These are phyloP conservation scores for Lasioglossum lativentre DNA, from an alignment of 2,888 invertebrate genomes.

Conservation along the genomic window DNA sequence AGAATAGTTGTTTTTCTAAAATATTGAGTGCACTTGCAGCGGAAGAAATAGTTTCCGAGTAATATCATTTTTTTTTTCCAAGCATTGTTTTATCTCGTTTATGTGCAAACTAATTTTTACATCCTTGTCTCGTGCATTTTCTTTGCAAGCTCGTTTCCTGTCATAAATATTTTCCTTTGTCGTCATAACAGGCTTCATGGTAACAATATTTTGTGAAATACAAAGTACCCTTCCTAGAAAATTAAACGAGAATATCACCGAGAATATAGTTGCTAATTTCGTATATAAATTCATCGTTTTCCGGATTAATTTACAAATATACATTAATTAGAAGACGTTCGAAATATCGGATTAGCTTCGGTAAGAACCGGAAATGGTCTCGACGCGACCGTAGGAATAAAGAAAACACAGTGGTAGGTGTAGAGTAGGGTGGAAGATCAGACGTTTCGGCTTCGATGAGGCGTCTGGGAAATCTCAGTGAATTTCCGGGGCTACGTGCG, in stretches of 20 bases:
- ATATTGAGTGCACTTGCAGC: neutral
- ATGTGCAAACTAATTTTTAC: neutral
- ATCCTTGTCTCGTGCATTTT: neutral
- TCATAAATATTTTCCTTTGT: conserved; percentile 6
- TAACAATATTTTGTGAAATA: neutral
- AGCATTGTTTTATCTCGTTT: neutral
- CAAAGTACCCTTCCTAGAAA: neutral
- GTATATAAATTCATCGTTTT: too few species aligned
- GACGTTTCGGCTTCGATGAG: conserved; percentile 44
- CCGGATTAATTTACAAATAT: too few species aligned
- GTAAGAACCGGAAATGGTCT: conserved; percentile 1
- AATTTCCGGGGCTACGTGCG: conserved; percentile 52
- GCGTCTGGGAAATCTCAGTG: conserved; percentile 61
- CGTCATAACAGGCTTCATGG: neutral
- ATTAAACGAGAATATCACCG: neutral
- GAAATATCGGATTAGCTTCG: neutral
- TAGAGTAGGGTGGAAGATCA: neutral
- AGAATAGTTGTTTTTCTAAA: neutral
- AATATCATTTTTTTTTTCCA: neutral
- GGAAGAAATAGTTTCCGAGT: neutral
- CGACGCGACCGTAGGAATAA: conserved; percentile 31
- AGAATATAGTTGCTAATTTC: too few species aligned
- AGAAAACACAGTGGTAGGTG: neutral
- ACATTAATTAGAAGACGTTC: neutral
- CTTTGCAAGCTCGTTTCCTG: neutral